A percentile compares a stretch with the other conserved stretches of the same genome.
phyloP scores from a whole-genome alignment of 2,888 invertebrate genomes.

The Stegophylla sp. region DNA sequence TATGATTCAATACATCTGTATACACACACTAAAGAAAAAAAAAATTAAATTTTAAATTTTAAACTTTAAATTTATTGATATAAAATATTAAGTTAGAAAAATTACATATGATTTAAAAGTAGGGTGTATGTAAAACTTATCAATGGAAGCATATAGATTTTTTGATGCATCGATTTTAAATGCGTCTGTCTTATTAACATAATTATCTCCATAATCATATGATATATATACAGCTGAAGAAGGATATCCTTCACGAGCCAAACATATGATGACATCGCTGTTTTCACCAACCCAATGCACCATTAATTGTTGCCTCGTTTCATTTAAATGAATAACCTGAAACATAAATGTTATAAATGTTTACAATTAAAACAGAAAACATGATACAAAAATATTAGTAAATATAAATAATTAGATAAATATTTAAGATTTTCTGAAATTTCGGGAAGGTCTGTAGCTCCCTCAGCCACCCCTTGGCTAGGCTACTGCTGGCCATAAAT shows the following conservation, averaged over 20 bases:
- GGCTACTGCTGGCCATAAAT: no score
- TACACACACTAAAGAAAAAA: constrained; percentile 77
- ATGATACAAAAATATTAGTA: neutral
- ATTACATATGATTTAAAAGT: constrained; percentile 81
- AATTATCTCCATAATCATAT: constrained; percentile 83
- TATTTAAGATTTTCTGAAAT: no score
- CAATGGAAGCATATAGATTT: constrained; percentile 73
- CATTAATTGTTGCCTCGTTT: constrained; percentile 86
- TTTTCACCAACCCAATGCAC: constrained; percentile 92
- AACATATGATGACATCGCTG: constrained; percentile 80
- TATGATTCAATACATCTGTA: constrained; percentile 78
- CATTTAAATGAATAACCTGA: constrained; percentile 77
- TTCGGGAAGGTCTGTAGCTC: no score
- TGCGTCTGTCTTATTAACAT: constrained; percentile 75
- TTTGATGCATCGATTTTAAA: constrained; percentile 70
- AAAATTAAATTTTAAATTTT: neutral
- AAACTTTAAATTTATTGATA: neutral
- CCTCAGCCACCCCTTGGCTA: no score
- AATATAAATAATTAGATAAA: neutral
- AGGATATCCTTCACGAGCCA: constrained; percentile 77
- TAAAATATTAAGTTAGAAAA: constrained; percentile 63
- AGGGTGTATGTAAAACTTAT: constrained; percentile 85
- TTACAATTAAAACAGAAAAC: neutral
- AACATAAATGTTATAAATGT: neutral
- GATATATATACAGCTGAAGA: constrained; percentile 85